Evolutionary conservation across 2,797 vertebrate species (phyloP).

Genomic region (Dromococcyx pavoninus): DNA sequence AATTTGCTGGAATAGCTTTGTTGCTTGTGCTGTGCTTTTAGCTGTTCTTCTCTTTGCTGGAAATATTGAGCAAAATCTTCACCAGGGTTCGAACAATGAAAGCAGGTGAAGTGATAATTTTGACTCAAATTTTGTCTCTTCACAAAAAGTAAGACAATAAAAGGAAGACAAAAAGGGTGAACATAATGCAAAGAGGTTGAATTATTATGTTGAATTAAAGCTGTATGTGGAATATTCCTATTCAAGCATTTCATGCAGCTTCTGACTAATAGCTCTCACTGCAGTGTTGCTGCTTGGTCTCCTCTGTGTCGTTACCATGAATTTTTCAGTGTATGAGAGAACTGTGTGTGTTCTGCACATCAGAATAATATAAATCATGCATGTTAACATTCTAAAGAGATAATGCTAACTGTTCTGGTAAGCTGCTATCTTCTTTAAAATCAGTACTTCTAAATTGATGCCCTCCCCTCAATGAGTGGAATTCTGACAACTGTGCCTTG

Average conservation of each 20-base stretch:
- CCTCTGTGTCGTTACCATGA: conserved; percentile 15
- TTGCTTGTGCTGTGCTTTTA: neutral
- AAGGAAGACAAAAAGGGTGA: neutral
- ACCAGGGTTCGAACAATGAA: neutral
- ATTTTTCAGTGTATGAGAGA: conserved; percentile 58
- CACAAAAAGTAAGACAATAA: neutral
- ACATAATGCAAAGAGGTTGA: neutral
- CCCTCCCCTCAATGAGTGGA: neutral
- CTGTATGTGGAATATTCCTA: neutral
- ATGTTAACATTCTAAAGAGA: conserved; percentile 37
- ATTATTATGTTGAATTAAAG: neutral
- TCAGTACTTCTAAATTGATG: neutral
- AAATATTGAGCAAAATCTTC: neutral
- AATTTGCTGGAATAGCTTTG: neutral
- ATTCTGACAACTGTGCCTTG: neutral
- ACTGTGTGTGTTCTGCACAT: neutral
- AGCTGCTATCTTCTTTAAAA: neutral
- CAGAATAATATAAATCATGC: conserved; percentile 54
- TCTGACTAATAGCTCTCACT: neutral
- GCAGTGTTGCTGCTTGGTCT: neutral
- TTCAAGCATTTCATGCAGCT: neutral
- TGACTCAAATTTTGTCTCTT: neutral
- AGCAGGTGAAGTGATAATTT: neutral
- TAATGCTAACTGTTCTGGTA: neutral
- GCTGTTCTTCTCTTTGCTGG: neutral